These are phyloP conservation scores for Cydia fagiglandana DNA, from an alignment of 1,140 invertebrate genomes.

Conservation along the genomic window DNA sequence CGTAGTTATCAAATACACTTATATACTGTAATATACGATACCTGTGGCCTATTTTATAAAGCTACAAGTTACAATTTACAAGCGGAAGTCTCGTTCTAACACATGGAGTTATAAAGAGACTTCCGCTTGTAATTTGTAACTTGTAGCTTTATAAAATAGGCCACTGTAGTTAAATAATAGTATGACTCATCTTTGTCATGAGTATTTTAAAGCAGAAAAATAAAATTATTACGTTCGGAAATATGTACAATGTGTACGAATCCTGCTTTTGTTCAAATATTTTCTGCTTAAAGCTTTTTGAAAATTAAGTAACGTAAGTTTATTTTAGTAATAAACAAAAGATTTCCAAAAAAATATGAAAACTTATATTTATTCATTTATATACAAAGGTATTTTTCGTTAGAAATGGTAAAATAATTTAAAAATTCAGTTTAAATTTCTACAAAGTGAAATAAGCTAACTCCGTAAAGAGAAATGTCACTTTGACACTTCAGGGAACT, in stretches of 20 bases:
- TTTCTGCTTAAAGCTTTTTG: neutral
- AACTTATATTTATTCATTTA: neutral
- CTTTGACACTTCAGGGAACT: neutral
- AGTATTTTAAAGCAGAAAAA: neutral
- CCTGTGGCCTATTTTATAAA: no score
- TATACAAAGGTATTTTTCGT: neutral
- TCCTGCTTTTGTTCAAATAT: neutral
- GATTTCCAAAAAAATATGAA: neutral
- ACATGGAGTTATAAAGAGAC: no score
- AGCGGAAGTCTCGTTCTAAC: no score
- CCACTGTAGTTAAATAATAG: no score
- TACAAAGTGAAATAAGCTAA: no score
- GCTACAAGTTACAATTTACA: no score
- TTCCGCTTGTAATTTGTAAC: no score
- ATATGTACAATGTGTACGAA: neutral
- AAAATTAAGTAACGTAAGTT: neutral
- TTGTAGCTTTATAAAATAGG: no score
- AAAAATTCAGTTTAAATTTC: neutral
- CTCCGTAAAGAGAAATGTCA: neutral
- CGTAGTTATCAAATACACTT: no score
- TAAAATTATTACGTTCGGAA: slow-evolving; percentile 11
- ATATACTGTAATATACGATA: no score
- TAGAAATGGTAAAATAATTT: neutral
- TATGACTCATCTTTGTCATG: no score
- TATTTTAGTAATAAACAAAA: no score